Evolutionary conservation across 1,140 invertebrate species (phyloP).

Genomic region (Drosophila tsacasi): DNA sequence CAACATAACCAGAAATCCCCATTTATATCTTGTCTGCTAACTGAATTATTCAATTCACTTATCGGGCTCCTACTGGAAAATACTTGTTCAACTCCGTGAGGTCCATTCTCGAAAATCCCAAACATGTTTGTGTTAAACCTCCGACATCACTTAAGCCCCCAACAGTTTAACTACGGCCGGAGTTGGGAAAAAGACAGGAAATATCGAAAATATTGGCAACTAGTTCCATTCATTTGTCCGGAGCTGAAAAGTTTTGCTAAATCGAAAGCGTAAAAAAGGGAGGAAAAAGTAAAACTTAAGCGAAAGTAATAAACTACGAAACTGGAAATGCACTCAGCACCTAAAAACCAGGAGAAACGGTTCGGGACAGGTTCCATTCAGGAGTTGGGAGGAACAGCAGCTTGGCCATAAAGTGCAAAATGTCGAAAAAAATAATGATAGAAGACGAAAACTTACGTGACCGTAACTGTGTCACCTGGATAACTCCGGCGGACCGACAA

Average conservation of each 20-base stretch:
- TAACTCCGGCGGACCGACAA: constrained; percentile 24
- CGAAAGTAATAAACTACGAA: constrained; percentile 74
- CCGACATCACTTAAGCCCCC: constrained; percentile 37
- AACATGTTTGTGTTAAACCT: constrained; percentile 60
- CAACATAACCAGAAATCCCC: constrained; percentile 22
- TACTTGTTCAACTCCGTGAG: constrained; percentile 33
- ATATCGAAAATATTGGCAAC: constrained; percentile 38
- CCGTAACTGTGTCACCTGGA: constrained; percentile 69
- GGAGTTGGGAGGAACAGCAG: constrained; percentile 30
- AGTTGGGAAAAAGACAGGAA: constrained; percentile 33
- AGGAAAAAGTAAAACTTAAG: constrained; percentile 58
- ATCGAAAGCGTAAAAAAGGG: constrained; percentile 56
- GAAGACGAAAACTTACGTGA: constrained; percentile 65
- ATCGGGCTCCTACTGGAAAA: constrained; percentile 9
- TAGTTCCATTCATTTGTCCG: constrained; percentile 43
- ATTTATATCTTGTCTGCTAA: constrained; percentile 36
- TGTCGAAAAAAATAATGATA: constrained; percentile 64
- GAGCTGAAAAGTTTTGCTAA: constrained; percentile 55
- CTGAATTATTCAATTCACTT: constrained; percentile 50
- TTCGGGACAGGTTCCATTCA: constrained; percentile 11
- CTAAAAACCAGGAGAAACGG: not conserved
- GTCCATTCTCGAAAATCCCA: constrained; percentile 6
- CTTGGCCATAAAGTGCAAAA: constrained; percentile 46
- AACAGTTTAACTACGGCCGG: constrained; percentile 43
- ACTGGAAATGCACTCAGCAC: constrained; percentile 64